phyloP scores from a whole-genome alignment of 2,113 vertebrate genomes.

The Chiloscyllium plagiosum region DNA sequence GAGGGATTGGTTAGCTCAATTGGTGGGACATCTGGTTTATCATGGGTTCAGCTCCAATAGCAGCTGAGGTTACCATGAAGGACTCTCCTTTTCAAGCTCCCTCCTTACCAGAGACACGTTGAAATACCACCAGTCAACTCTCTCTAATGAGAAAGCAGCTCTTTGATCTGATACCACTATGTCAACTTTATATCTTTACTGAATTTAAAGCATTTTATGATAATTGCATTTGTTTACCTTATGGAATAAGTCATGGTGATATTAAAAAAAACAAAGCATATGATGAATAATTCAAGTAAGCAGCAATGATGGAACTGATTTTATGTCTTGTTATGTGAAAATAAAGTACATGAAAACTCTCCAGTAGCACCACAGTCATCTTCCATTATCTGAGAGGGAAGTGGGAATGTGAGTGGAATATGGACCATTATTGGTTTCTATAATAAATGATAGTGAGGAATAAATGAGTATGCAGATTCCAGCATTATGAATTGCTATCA shows the following conservation, averaged over 20 bases:
- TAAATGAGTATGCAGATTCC: background rate
- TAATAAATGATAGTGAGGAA: background rate
- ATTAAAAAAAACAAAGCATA: background rate
- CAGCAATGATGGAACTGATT: background rate
- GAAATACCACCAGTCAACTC: too few relatives aligned
- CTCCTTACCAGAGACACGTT: too few relatives aligned
- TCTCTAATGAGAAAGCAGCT: too few relatives aligned
- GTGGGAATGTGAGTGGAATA: background rate
- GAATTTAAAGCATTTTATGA: background rate
- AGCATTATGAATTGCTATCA: background rate
- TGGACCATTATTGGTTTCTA: background rate
- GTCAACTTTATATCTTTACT: too few relatives aligned
- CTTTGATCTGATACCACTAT: too few relatives aligned
- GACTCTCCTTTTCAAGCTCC: too few relatives aligned
- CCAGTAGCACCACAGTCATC: background rate
- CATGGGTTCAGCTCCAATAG: too few relatives aligned
- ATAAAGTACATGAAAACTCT: background rate
- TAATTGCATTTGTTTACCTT: background rate
- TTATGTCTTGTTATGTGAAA: background rate
- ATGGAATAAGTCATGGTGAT: background rate
- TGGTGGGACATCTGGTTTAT: too few relatives aligned
- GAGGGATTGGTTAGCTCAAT: too few relatives aligned
- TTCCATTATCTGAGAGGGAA: background rate
- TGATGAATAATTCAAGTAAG: background rate
- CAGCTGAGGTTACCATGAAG: too few relatives aligned